Evolutionary conservation across 35 echinoderm and acorn worm species (phyloP).

Genomic region (Strongylocentrotus purpuratus): DNA sequence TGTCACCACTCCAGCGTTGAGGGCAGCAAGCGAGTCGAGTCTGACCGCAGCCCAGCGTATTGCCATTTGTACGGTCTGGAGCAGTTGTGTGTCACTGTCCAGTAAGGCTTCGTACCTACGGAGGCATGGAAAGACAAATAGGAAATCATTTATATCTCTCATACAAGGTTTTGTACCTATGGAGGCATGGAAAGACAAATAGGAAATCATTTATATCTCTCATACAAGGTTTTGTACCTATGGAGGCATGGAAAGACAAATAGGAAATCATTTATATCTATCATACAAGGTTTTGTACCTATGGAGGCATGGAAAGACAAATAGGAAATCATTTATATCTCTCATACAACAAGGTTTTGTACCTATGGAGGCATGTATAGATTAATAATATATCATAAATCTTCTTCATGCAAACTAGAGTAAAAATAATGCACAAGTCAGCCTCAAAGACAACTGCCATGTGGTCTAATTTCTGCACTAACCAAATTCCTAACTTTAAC

Average conservation of each 20-base stretch:
- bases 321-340: too few species aligned
- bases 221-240: conserved; percentile 58
- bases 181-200: too few species aligned
- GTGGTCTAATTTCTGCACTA: too few species aligned
- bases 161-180: background rate
- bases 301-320: too few species aligned
- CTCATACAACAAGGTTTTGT: background rate
- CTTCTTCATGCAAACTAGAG: too few species aligned
- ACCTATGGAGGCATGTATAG: too few species aligned
- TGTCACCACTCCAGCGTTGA: conserved; percentile 62
- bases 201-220: too few species aligned
- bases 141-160: background rate
- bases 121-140: background rate
- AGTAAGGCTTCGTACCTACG: conserved; percentile 65
- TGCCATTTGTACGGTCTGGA: conserved; percentile 55
- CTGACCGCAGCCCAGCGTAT: conserved; percentile 72
- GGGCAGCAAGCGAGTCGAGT: conserved; percentile 59
- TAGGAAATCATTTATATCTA: background rate
- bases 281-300: too few species aligned
- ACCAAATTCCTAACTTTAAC: too few species aligned
- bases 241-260: background rate
- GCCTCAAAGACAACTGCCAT: too few species aligned
- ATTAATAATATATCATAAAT: too few species aligned
- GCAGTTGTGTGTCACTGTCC: conserved; percentile 61
- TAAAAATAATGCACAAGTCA: too few species aligned